Evolutionary conservation across 2,113 vertebrate genomes (phyloP), one percentile per base, ranked within the genome.

Genomic region (Alligator mississippiensis): DNA sequence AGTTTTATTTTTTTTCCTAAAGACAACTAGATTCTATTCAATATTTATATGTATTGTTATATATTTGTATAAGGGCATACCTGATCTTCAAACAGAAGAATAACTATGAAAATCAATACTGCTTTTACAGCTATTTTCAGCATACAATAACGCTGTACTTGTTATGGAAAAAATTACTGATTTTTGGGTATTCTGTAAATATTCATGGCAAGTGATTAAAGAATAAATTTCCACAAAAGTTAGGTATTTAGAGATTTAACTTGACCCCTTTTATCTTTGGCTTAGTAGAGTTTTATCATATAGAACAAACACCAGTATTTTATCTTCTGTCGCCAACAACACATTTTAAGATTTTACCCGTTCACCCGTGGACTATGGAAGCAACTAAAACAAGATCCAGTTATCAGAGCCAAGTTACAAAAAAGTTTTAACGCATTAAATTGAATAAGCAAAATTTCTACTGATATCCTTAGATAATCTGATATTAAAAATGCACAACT

Each of bases 401-500:
- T 60, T 87, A 59, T 19, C 30, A n/a, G 22, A 82, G 70, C 6
- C 9, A 72, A 82, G 77, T 61, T 55, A 64, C 64, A 83, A 85
- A 57, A 68, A 85, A 61, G 84, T 82, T 87, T 91, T 34, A 86
- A 59, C 77, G 55, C 59, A 88, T 94, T 90, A 96, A 94, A 87
- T 27, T 21, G 57, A 79, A 78, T 80, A 19, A 90, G 92, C 86
- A 94, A 80, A 84, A 75, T 80, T 75, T 64, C 80, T 89, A 87
- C 47, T 15, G 22, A 47, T 24, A 74, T 12, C 34, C 34, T 38
- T 38, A 21, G 22, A 30, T 74, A 47, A 74, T 22, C 5, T 80
- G 17, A 34, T 66, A 47, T 78, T 93, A 91, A 89, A 89, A 92
- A 85, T 70, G 77, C 74, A 93, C 85, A 90, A 88, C 13, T 38